phyloP scores from a whole-genome alignment of 2,113 vertebrate genomes.

The Neolamprologus hecqui region DNA sequence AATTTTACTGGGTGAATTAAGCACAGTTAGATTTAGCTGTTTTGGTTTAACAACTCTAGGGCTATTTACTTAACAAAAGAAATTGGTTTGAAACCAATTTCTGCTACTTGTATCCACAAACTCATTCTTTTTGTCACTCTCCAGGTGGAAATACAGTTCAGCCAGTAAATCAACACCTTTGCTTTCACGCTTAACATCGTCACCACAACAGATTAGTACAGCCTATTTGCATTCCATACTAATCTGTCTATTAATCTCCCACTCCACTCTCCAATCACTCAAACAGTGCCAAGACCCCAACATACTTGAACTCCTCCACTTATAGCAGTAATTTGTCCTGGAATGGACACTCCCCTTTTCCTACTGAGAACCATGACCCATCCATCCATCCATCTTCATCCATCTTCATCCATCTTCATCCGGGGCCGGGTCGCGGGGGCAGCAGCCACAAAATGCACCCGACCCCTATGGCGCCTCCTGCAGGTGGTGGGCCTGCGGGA shows the following conservation, averaged over 20 bases:
- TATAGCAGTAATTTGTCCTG: neutral
- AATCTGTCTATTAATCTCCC: neutral
- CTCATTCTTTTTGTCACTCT: neutral
- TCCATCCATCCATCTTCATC: neutral
- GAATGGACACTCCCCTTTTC: neutral
- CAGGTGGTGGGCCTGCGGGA: neutral
- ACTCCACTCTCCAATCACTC: neutral
- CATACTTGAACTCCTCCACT: neutral
- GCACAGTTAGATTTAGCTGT: neutral
- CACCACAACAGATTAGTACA: neutral
- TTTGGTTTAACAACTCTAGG: neutral
- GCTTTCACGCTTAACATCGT: neutral
- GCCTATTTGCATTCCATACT: neutral
- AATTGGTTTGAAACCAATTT: neutral
- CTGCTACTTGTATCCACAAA: neutral
- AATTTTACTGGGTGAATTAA: neutral
- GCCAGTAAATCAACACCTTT: neutral
- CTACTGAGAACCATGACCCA: neutral
- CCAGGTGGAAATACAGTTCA: too few species aligned
- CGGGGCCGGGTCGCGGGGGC: rapidly evolving
- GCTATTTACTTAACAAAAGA: neutral
- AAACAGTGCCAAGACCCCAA: neutral
- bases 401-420: neutral
- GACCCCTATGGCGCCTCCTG: neutral
- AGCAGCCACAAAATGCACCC: neutral